phyloP scores from a whole-genome alignment of 1,140 invertebrate genomes.

The Neuroterus valhalla region DNA sequence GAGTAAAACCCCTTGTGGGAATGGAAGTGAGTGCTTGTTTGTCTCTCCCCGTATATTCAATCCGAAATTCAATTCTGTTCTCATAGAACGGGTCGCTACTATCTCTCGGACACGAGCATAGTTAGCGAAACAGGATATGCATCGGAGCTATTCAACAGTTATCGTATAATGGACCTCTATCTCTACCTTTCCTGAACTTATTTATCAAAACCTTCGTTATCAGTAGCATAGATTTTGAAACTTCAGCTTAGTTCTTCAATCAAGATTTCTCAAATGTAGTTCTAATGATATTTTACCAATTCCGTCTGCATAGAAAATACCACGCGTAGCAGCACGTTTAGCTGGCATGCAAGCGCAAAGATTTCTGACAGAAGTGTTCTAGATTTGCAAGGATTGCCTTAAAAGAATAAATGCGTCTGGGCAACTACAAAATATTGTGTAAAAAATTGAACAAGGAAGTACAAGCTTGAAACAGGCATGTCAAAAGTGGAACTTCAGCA shows the following conservation, averaged over 20 bases:
- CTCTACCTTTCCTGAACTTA: neutral
- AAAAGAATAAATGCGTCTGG: too few species aligned
- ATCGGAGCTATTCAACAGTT: conserved; percentile 3
- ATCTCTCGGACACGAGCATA: neutral
- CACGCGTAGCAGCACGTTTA: too few species aligned
- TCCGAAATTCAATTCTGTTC: conserved; percentile 6
- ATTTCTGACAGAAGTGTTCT: too few species aligned
- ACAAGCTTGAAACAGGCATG: too few species aligned
- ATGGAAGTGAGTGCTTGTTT: neutral
- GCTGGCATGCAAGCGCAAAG: too few species aligned
- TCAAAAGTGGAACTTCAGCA: too few species aligned
- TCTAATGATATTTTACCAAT: too few species aligned
- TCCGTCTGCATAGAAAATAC: too few species aligned
- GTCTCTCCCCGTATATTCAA: neutral
- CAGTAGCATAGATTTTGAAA: neutral
- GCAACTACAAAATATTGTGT: too few species aligned
- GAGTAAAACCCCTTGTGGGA: neutral
- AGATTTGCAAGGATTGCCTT: too few species aligned
- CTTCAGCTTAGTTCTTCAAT: neutral
- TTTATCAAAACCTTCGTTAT: neutral
- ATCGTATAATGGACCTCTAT: conserved; percentile 5
- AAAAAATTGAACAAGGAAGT: too few species aligned
- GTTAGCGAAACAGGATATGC: conserved; percentile 16
- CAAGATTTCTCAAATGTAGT: too few species aligned
- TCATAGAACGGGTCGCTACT: neutral